Base-by-base conservation (phyloP, 2,888 invertebrate species). In the Epinotia nisella region DNA sequence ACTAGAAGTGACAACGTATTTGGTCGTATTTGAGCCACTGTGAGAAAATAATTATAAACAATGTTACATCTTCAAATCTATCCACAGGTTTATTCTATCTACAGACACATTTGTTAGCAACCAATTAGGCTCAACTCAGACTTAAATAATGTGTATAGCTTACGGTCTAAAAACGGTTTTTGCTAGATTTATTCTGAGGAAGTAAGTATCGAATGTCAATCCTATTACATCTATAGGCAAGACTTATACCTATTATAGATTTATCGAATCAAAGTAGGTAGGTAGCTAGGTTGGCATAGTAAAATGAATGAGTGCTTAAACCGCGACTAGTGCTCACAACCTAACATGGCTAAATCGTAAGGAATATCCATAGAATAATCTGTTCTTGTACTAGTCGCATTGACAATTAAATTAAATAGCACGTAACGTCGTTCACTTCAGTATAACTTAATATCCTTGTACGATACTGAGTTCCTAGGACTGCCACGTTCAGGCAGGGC, bases 401-500 rank as follows among this genome's bases (percentile, higher is more conserved):
- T 29, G 3, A 29, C 5, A 15, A n/a, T 11, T n/a, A 13, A 49
- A 21, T 60, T 13, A 19, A n/a, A 19, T 19, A 13, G 4, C 13
- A 2, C 19, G 5, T 51, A 64, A 24, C 49, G 24, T 1, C n/a
- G 29, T 35, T 17, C 19, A 29, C 35, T 65, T 65, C 35, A 53
- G 53, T 61, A 21, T 65, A 39, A 65, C 45, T 55, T 53, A 65
- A 65, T 55, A 65, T 39, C 19, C 15, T 55, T 19, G 19, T 53
- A 9, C 39, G 17, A 3, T 45, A 29, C 53, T 29, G 41, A 61
- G 19, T 68, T 56, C 67, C 13, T 49, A 45, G 60, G 55, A 35
- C 35, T 53, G 24, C 19, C 75, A 80, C 80, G 82, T 80, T 82
- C 81, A 78, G 80, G 78, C 79, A 77, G 80, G 79, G 80, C 80